Evolutionary conservation across 2,888 invertebrate genomes (phyloP).

Genomic region (Perizoma affinitatum): DNA sequence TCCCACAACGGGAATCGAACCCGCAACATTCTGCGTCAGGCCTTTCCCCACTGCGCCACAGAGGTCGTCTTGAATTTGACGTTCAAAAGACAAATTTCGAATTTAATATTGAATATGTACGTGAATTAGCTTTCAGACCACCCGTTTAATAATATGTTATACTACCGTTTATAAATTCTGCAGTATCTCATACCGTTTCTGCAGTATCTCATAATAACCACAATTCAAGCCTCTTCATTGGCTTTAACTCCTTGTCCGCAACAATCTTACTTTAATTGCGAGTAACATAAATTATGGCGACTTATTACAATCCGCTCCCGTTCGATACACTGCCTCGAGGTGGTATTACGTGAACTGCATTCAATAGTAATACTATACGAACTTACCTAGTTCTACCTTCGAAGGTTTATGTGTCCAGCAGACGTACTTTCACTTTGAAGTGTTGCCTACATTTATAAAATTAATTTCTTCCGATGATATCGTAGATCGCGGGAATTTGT

Average conservation of each 20-base stretch:
- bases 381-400: not conserved
- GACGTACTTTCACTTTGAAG: not conserved
- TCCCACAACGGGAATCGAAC: too few species aligned
- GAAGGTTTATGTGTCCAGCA: not conserved
- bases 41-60: too few species aligned
- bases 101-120: too few species aligned
- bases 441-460: too few species aligned
- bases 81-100: too few species aligned
- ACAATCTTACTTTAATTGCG: conserved; percentile 83
- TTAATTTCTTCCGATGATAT: too few species aligned
- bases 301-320: conserved; percentile 81
- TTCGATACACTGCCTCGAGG: conserved; percentile 66
- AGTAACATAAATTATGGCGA: conserved; percentile 80
- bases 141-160: too few species aligned
- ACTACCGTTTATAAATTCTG: too few species aligned
- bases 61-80: too few species aligned
- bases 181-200: not conserved
- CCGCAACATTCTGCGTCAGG: too few species aligned
- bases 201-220: conserved; percentile 17
- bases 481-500: too few species aligned
- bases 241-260: conserved; percentile 43
- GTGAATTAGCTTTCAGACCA: too few species aligned
- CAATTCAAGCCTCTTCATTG: conserved; percentile 23
- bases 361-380: conserved; percentile 13
- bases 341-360: conserved; percentile 55